phyloP scores from a whole-genome alignment of 2,113 vertebrate genomes.

The Tinamus guttatus region DNA sequence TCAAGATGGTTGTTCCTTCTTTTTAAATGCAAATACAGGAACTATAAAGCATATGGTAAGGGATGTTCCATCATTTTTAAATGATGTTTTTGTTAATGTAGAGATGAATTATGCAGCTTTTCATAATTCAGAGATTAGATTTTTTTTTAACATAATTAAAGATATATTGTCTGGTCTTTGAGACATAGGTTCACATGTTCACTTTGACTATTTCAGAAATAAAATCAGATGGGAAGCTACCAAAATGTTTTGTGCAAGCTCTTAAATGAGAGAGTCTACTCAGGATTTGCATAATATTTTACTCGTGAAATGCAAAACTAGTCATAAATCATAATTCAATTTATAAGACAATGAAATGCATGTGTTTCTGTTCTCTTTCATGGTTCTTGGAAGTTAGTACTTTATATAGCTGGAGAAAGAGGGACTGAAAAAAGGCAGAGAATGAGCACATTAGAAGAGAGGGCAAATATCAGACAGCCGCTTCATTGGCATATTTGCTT shows the following conservation, averaged over 20 bases:
- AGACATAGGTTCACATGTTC: neutral
- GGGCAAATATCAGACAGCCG: slow-evolving; percentile 8
- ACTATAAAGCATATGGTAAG: slow-evolving; percentile 44
- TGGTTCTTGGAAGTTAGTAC: slow-evolving; percentile 24
- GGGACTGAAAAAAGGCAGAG: neutral
- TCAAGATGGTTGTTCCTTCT: neutral
- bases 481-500: neutral
- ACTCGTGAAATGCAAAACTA: neutral
- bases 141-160: slow-evolving; percentile 23
- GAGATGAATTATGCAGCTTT: slow-evolving; percentile 30
- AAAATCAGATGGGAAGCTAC: slow-evolving; percentile 5
- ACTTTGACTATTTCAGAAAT: slow-evolving; percentile 20
- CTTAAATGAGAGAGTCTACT: slow-evolving; percentile 8
- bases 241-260: neutral
- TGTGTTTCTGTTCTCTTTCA: slow-evolving; percentile 45
- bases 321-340: slow-evolving; percentile 52
- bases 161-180: neutral
- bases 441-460: neutral
- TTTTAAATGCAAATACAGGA: slow-evolving; percentile 39
- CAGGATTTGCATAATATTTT: slow-evolving; percentile 43
- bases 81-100: neutral
- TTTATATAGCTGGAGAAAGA: neutral
- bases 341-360: slow-evolving; percentile 46
- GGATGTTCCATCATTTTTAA: slow-evolving; percentile 23
- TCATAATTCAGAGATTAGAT: slow-evolving; percentile 1